Evolutionary conservation across 2,888 invertebrate genomes (phyloP).

Genomic region (Drosophila nigritarsus): DNA sequence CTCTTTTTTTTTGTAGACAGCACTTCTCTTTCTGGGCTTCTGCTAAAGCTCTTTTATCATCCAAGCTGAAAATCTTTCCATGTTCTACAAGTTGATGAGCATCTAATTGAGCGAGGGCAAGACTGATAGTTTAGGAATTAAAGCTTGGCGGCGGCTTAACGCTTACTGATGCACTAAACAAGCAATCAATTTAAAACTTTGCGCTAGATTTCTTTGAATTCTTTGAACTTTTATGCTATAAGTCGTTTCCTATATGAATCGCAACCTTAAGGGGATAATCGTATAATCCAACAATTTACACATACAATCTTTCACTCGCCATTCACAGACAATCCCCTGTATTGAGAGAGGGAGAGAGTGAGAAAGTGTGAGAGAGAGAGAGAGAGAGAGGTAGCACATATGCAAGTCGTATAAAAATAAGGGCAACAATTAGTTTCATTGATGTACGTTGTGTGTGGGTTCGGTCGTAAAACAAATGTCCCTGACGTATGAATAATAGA

Average conservation of each 20-base stretch:
- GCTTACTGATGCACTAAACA: conserved; percentile 25
- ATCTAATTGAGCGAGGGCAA: conserved; percentile 5
- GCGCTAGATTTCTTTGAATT: conserved; percentile 39
- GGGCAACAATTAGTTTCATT: conserved; percentile 74
- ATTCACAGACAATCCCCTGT: conserved; percentile 25
- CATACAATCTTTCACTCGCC: conserved; percentile 44
- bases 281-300: conserved; percentile 58
- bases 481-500: conserved; percentile 70
- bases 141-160: conserved; percentile 38
- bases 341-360: background rate
- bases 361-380: background rate
- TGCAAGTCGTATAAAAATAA: conserved; percentile 48
- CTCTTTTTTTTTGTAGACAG: background rate
- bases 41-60: background rate
- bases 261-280: conserved; percentile 37
- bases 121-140: conserved; percentile 4
- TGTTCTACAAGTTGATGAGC: conserved; percentile 2
- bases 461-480: conserved; percentile 68
- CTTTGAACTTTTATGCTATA: conserved; percentile 23
- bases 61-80: background rate
- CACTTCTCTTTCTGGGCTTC: background rate
- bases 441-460: conserved; percentile 45
- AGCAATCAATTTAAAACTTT: conserved; percentile 39
- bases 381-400: conserved; percentile 12
- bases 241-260: conserved; percentile 26